Percentiles rank a stretch among this genome's conserved stretches.
phyloP scores from a whole-genome alignment of 2,888 invertebrate genomes.

The Taenaris catops region DNA sequence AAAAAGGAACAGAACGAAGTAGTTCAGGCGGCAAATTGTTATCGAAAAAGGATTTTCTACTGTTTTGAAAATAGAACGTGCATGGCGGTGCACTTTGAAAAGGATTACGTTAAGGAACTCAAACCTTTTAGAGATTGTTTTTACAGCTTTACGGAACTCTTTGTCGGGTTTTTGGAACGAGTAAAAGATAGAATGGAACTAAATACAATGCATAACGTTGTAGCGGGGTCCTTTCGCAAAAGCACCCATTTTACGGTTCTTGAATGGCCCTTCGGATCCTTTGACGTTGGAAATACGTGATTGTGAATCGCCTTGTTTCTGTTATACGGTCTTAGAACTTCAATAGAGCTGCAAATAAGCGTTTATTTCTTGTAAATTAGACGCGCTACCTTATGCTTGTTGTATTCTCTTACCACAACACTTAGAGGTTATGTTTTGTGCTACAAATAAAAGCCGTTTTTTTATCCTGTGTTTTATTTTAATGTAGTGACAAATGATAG shows the following conservation, averaged over 20 bases:
- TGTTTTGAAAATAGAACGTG: constrained; percentile 71
- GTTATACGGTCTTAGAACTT: constrained; percentile 55
- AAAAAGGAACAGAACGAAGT: constrained; percentile 48
- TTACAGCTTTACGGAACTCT: constrained; percentile 72
- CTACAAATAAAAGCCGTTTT: no score
- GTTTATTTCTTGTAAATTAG: constrained; percentile 30
- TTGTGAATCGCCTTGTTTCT: constrained; percentile 61
- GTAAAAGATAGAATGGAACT: constrained; percentile 43
- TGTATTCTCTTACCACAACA: constrained; percentile 21
- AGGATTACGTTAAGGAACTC: constrained; percentile 61
- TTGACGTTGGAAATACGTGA: constrained; percentile 60
- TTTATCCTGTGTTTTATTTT: no score
- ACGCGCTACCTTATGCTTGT: constrained; percentile 31
- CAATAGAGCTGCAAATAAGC: constrained; percentile 46
- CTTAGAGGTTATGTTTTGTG: no score
- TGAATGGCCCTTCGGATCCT: constrained; percentile 48
- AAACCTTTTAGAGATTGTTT: constrained; percentile 62
- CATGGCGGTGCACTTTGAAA: constrained; percentile 59
- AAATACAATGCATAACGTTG: constrained; percentile 32
- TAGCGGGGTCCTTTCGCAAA: constrained; percentile 36
- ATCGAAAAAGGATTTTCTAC: constrained; percentile 73
- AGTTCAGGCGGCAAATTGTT: constrained; percentile 72
- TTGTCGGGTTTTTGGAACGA: constrained; percentile 64
- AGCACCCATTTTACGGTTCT: constrained; percentile 55
- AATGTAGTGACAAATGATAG: no score